phyloP scores from a whole-genome alignment of 2,888 invertebrate species.

The Eristalinus aeneus region DNA sequence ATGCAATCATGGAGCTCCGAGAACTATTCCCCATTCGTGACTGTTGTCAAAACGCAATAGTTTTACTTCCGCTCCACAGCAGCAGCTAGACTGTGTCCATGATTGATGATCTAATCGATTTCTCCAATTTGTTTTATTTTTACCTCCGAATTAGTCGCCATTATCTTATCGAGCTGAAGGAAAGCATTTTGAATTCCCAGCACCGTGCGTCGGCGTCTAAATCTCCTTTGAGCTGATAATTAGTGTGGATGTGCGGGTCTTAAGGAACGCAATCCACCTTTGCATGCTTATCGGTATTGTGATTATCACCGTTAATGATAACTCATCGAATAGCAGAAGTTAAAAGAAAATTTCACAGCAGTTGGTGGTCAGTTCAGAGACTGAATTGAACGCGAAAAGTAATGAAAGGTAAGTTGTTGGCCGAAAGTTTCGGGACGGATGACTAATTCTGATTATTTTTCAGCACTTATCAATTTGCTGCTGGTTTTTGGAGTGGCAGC shows the following conservation, averaged over 20 bases:
- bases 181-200: not conserved
- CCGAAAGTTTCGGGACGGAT: not conserved
- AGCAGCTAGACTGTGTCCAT: not conserved
- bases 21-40: not conserved
- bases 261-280: not conserved
- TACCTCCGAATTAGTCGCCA: not conserved
- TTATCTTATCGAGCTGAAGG: not conserved
- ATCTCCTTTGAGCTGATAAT: not conserved
- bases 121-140: not conserved
- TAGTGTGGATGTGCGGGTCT: not conserved
- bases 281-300: not conserved
- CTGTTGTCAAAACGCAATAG: not conserved
- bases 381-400: not conserved
- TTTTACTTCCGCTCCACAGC: not conserved
- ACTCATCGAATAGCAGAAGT: not conserved
- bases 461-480: slow-evolving; percentile 14
- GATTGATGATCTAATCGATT: not conserved
- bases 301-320: not conserved
- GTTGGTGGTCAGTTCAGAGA: not conserved
- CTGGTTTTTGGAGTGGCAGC: slow-evolving; percentile 3
- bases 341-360: not conserved
- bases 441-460: not conserved
- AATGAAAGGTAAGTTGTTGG: not conserved
- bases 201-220: not conserved
- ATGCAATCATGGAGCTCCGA: too few species aligned